These are phyloP conservation scores for Conomelus anceps DNA, from an alignment of 2,888 invertebrate species.

Conservation along the genomic window DNA sequence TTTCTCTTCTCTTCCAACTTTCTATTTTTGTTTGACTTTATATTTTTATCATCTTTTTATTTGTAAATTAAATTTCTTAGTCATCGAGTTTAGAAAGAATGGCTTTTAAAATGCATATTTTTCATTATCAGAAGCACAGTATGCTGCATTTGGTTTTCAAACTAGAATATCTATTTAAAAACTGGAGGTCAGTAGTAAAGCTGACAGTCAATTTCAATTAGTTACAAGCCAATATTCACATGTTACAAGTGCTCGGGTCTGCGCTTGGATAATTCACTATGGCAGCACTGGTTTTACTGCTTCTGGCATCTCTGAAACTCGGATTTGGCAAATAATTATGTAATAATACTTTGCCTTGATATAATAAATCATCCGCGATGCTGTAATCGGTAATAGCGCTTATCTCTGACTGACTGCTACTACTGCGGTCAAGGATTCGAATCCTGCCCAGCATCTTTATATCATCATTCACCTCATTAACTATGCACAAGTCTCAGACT, in stretches of 20 bases:
- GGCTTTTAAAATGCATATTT: not conserved
- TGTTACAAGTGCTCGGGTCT: not conserved
- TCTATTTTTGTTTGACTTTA: constrained; percentile 1
- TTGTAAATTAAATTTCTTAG: not conserved
- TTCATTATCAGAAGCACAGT: not conserved
- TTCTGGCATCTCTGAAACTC: not conserved
- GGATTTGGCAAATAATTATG: too few relatives aligned
- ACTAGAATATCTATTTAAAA: too few relatives aligned
- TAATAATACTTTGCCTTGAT: too few relatives aligned
- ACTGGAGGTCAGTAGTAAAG: not conserved
- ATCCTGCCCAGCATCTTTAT: too few relatives aligned
- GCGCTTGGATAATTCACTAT: not conserved
- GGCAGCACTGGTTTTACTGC: not conserved
- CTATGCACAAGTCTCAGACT: too few relatives aligned
- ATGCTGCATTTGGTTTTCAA: not conserved
- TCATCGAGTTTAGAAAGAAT: not conserved
- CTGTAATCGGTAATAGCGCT: too few relatives aligned
- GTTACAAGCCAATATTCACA: not conserved
- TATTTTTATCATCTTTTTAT: not conserved
- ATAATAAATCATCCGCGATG: too few relatives aligned
- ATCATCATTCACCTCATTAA: too few relatives aligned
- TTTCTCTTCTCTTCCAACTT: not conserved
- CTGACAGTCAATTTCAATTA: not conserved
- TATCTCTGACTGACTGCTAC: too few relatives aligned
- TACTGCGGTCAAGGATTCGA: too few relatives aligned